phyloP scores from a whole-genome alignment of 2,113 vertebrate genomes.

The Dipodomys merriami region DNA sequence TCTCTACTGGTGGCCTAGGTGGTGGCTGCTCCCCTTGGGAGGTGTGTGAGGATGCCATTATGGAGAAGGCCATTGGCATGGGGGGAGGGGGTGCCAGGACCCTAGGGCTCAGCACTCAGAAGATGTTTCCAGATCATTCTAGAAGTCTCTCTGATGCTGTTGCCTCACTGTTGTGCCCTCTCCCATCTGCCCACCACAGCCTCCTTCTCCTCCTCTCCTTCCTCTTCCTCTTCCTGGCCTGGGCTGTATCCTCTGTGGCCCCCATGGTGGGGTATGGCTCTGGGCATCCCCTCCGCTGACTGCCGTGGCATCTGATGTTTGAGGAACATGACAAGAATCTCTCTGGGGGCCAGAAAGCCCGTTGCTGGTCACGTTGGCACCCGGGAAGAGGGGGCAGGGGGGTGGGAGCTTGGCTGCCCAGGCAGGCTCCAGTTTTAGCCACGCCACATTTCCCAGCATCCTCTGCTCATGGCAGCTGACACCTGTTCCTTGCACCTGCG shows the following conservation, averaged over 20 bases:
- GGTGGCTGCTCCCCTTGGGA: not conserved
- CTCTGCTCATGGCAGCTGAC: not conserved
- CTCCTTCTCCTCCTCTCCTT: not conserved
- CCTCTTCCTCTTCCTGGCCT: not conserved
- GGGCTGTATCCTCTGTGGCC: slow-evolving; percentile 19
- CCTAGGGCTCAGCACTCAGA: not conserved
- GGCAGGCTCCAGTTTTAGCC: not conserved
- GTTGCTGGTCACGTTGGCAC: no score
- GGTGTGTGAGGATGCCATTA: not conserved
- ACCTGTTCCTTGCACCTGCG: not conserved
- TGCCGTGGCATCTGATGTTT: not conserved
- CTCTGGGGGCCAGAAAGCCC: not conserved
- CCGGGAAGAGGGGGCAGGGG: not conserved
- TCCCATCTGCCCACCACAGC: fast-evolving
- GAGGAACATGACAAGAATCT: not conserved
- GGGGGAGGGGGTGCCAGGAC: no score
- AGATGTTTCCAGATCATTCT: not conserved
- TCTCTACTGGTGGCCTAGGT: not conserved
- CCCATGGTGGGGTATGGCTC: not conserved
- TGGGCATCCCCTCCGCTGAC: not conserved
- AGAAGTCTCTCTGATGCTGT: not conserved
- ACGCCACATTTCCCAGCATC: not conserved
- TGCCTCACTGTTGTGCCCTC: not conserved
- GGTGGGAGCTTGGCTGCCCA: not conserved
- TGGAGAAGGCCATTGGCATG: not conserved